Evolutionary conservation across 1,140 invertebrate genomes (phyloP).

Genomic region (Doryteuthis pealeii): DNA sequence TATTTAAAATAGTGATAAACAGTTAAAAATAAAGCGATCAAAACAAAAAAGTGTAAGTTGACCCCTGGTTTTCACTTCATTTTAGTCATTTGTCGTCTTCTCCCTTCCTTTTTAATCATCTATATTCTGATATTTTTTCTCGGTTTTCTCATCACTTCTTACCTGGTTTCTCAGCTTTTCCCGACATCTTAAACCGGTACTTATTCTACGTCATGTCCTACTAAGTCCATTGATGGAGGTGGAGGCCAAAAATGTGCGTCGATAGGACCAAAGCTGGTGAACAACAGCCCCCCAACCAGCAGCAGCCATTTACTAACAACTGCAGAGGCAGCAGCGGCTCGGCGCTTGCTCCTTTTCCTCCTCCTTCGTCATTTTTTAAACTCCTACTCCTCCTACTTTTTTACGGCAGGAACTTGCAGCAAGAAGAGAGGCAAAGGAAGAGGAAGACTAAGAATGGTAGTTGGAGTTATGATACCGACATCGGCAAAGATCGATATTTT

Average conservation of each 20-base stretch:
- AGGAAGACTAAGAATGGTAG: neutral
- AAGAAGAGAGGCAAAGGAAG: neutral
- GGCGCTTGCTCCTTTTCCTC: too few relatives aligned
- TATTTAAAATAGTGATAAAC: too few relatives aligned
- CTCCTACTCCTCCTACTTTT: neutral
- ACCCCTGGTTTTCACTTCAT: too few relatives aligned
- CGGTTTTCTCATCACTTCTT: neutral
- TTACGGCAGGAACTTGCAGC: neutral
- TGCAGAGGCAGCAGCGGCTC: neutral
- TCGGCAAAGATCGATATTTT: too few relatives aligned
- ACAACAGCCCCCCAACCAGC: neutral
- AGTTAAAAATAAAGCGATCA: too few relatives aligned
- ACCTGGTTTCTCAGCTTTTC: slow-evolving; percentile 13
- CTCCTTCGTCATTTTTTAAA: neutral
- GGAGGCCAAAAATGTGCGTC: neutral
- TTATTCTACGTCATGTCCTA: slow-evolving; percentile 4
- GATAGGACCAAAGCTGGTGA: neutral
- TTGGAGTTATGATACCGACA: neutral
- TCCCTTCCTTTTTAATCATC: too few relatives aligned
- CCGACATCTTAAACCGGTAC: slow-evolving; percentile 7
- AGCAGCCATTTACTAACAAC: neutral
- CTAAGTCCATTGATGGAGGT: neutral
- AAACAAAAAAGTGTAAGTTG: too few relatives aligned
- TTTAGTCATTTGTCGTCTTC: too few relatives aligned
- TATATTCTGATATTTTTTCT: too few relatives aligned